Base-by-base conservation (phyloP, 2,113 vertebrate genomes). In the Protomyctophum bolini region DNA sequence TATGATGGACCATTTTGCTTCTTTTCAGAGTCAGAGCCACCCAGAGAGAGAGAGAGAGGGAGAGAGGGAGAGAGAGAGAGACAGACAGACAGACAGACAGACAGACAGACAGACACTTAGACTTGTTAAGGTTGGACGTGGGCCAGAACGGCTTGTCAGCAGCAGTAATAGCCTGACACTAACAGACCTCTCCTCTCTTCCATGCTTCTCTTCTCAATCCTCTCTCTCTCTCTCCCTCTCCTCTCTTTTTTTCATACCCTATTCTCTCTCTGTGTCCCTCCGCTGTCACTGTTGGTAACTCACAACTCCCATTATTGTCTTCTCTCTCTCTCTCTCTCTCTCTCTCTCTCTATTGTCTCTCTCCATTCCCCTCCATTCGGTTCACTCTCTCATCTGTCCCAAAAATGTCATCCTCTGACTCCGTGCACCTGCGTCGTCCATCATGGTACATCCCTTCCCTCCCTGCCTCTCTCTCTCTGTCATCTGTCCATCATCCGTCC, bases 81-180 rank as follows among this genome's bases (percentile, higher is more conserved):
- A 58, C 41, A 77, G 47, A 21, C 75, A 15, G 73, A 83, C 73
- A 75, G 74, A 74, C 64, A 59, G 63, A 68, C 70, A 58, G 12
- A 11, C 6, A 48, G 21, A 51, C 54, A 58, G 15, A 77, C 51
- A 78, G 28, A 58, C 41, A 77, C 66, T 69, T 76, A 72, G 66
- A 75, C 50, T 84, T 84, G 78, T 87, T 83, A 77, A 56, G 80
- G 69, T 61, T 80, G 82, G 82, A 76, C 66, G 64, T 58, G 72
- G 72, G 73, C 84, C 79, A 84, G 66, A 64, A 49, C 29, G 74
- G 67, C 69, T 79, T n/a, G 55, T 84, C 71, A 1, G 74, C 64
- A 28, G 14, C 15, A 2, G 68, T 80, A 75, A 78, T 73, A 68
- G 68, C 70, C 50, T 41, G 61, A 69, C 71, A 67, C 69, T 80